Conservation (phyloP, 2,113 vertebrate species). For the Motacilla tschutschensis region DNA sequence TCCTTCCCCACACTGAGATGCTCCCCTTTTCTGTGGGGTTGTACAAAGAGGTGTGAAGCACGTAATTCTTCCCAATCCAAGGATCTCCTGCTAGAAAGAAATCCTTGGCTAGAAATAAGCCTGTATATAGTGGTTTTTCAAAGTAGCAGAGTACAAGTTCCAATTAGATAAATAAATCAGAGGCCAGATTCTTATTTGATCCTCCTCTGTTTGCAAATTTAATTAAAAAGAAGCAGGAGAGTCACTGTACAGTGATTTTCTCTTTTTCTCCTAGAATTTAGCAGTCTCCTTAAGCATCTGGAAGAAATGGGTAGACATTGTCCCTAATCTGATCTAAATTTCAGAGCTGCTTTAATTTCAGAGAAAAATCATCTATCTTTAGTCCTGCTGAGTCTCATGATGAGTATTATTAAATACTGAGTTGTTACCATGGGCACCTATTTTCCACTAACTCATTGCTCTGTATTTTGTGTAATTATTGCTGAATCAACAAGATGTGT, state of each 20-base stretch:
- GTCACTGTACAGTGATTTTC: neutral
- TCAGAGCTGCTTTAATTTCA: neutral
- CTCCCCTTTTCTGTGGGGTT: neutral
- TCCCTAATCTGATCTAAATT: neutral
- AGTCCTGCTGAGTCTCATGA: neutral
- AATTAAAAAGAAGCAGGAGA: neutral
- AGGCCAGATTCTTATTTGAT: neutral
- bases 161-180: neutral
- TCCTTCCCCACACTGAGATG: neutral
- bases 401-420: neutral
- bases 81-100: neutral
- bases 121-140: neutral
- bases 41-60: neutral
- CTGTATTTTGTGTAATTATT: neutral
- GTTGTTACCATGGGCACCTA: neutral
- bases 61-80: neutral
- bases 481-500: neutral
- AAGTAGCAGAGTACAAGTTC: neutral
- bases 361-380: neutral
- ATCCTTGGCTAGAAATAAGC: neutral
- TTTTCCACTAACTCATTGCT: neutral
- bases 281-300: neutral
- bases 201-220: neutral
- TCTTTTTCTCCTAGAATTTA: neutral
- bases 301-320: neutral